These are phyloP conservation scores for Horisme vitalbata DNA, from an alignment of 2,888 invertebrate genomes.

Conservation along the genomic window DNA sequence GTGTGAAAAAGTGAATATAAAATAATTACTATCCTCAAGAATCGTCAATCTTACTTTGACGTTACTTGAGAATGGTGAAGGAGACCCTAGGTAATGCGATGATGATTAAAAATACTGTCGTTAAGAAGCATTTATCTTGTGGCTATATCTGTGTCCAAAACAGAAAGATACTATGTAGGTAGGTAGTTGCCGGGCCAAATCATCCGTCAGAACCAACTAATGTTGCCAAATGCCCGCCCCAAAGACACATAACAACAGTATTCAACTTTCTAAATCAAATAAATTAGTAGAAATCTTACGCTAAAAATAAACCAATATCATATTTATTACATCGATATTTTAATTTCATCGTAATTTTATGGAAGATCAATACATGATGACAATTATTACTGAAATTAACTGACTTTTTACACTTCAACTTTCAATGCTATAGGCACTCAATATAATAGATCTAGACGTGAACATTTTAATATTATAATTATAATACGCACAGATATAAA, in stretches of 20 bases:
- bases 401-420: slow-evolving; percentile 81
- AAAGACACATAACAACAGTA: slow-evolving; percentile 16
- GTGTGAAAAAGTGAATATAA: no score
- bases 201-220: slow-evolving; percentile 31
- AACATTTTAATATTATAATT: slow-evolving; percentile 70
- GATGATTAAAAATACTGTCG: no score
- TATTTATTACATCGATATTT: slow-evolving; percentile 82
- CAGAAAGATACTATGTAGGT: no score
- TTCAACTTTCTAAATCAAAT: slow-evolving; percentile 5
- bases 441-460: slow-evolving; percentile 80
- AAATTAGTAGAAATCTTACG: neutral
- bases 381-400: slow-evolving; percentile 76
- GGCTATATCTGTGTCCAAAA: no score
- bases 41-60: no score
- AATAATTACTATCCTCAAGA: no score
- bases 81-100: no score
- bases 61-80: no score
- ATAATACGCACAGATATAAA: slow-evolving; percentile 77
- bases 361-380: slow-evolving; percentile 83
- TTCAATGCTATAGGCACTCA: slow-evolving; percentile 82
- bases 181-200: slow-evolving; percentile 37
- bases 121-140: no score
- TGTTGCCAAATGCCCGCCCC: slow-evolving; percentile 41
- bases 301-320: slow-evolving; percentile 65
- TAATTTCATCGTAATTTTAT: slow-evolving; percentile 83